These are phyloP conservation scores for Tarsius wallacei DNA, from an alignment of 2,797 vertebrate genomes.

Conservation along the genomic window DNA sequence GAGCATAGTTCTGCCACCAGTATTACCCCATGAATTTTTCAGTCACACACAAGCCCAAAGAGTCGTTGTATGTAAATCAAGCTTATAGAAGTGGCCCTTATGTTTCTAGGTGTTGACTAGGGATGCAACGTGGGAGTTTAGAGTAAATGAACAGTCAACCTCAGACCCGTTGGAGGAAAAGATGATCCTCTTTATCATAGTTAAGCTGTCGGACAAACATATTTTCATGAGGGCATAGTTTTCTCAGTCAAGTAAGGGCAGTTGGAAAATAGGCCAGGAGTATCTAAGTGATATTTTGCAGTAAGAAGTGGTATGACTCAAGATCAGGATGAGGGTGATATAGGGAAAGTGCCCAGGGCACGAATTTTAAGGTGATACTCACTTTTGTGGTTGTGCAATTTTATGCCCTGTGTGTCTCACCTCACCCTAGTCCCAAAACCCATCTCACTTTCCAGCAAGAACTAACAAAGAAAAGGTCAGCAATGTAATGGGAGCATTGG, in stretches of 20 bases:
- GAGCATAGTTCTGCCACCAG: not conserved
- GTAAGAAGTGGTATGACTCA: not conserved
- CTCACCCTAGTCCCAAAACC: not conserved
- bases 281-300: not conserved
- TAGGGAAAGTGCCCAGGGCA: not conserved
- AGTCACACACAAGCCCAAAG: not conserved
- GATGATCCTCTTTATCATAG: not conserved
- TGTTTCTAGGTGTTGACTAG: not conserved
- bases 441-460: not conserved
- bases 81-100: not conserved
- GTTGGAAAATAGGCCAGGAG: not conserved
- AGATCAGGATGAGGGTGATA: no score
- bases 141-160: not conserved
- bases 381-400: not conserved
- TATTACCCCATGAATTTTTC: not conserved
- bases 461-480: not conserved
- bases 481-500: not conserved
- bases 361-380: not conserved
- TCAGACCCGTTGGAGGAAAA: not conserved
- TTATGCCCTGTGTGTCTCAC: not conserved
- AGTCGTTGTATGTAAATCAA: not conserved
- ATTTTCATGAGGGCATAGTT: not conserved
- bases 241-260: not conserved
- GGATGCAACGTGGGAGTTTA: not conserved
- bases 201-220: not conserved